Evolutionary conservation across 2,888 invertebrate genomes (phyloP).

Genomic region (Tortricodes alternella): DNA sequence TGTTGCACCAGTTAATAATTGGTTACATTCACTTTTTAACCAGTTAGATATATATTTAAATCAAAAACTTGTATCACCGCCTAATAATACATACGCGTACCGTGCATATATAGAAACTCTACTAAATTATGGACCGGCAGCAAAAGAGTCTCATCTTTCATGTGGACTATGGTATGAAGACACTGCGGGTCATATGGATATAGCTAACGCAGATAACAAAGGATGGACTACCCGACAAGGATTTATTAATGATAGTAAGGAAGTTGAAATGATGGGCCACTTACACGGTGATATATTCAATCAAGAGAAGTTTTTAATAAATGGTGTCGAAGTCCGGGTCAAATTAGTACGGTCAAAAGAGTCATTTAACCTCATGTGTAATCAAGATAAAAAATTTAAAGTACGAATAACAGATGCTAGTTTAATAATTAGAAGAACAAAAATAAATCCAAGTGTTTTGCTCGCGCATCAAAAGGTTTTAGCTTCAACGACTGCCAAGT

Average conservation of each 20-base stretch:
- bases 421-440: constrained; percentile 26
- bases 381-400: constrained; percentile 29
- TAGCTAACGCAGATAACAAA: constrained; percentile 25
- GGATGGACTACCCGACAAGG: constrained; percentile 34
- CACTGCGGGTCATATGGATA: constrained; percentile 31
- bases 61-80: constrained; percentile 42
- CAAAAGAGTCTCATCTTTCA: constrained; percentile 39
- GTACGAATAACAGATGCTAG: constrained; percentile 32
- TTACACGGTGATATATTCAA: constrained; percentile 36
- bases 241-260: constrained; percentile 30
- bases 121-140: constrained; percentile 38
- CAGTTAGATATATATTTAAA: constrained; percentile 40
- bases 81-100: constrained; percentile 40
- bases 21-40: constrained; percentile 41
- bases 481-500: constrained; percentile 19
- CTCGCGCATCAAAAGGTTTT: constrained; percentile 35
- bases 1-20: constrained; percentile 42
- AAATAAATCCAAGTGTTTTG: constrained; percentile 34
- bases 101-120: constrained; percentile 40
- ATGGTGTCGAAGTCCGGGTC: constrained; percentile 29
- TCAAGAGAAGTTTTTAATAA: constrained; percentile 13
- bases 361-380: constrained; percentile 24
- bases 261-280: constrained; percentile 39
- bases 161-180: constrained; percentile 39
- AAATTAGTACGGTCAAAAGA: constrained; percentile 28